A percentile compares a stretch with the other conserved stretches of the same genome.
Conservation (phyloP, 2,113 vertebrate genomes). For the Otis tarda region DNA sequence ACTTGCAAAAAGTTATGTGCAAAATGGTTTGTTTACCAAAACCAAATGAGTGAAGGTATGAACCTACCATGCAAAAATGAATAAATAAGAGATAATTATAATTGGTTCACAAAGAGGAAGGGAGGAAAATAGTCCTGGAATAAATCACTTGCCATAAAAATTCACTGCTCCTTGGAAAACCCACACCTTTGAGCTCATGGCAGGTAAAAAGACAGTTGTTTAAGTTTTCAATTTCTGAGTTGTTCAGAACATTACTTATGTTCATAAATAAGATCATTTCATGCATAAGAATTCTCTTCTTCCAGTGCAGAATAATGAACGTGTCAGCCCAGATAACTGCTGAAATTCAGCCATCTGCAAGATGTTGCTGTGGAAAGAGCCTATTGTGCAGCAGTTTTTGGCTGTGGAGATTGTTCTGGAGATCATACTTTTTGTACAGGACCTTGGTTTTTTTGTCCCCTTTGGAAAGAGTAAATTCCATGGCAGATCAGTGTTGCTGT, state of each 20-base stretch:
- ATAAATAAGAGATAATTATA: background rate
- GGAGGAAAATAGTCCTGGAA: background rate
- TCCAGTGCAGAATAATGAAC: background rate
- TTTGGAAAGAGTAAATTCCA: background rate
- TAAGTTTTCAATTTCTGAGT: background rate
- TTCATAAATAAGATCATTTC: background rate
- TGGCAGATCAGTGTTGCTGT: background rate
- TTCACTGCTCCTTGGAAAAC: background rate
- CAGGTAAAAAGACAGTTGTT: background rate
- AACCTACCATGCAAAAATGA: background rate
- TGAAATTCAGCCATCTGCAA: conserved; percentile 25
- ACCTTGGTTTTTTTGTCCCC: background rate
- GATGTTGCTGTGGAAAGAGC: background rate
- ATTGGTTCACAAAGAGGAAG: background rate
- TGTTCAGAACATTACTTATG: background rate
- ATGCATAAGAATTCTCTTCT: background rate
- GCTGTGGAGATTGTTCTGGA: background rate
- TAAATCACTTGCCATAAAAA: background rate
- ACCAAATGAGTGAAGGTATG: background rate
- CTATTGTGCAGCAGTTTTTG: background rate
- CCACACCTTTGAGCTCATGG: background rate
- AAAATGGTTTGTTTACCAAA: background rate
- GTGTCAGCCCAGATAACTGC: background rate
- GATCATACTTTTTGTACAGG: background rate
- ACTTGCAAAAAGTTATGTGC: background rate